phyloP scores from a whole-genome alignment of 2,113 vertebrate genomes.

The Corapipo altera region DNA sequence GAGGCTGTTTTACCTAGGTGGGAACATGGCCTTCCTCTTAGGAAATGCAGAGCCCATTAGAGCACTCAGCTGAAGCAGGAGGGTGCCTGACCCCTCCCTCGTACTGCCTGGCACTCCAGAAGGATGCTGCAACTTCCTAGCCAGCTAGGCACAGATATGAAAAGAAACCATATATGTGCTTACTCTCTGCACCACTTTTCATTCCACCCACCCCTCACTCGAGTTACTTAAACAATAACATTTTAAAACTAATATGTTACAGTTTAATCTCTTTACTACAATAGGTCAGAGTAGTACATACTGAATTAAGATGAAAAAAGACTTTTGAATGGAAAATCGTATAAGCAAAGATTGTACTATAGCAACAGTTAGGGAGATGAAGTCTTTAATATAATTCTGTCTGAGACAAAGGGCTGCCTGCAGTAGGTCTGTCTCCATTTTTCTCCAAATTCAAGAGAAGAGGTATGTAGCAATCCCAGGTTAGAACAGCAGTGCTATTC shows the following conservation, averaged over 20 bases:
- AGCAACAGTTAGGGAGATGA: background rate
- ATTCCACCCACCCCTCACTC: fast-evolving
- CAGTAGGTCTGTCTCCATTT: background rate
- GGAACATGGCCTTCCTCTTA: background rate
- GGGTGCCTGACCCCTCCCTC: background rate
- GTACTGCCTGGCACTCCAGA: background rate
- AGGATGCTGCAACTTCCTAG: background rate
- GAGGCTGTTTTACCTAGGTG: background rate
- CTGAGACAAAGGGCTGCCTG: background rate
- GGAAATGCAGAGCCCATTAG: background rate
- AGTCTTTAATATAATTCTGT: background rate
- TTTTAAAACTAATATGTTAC: background rate
- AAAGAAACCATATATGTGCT: background rate
- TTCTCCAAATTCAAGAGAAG: background rate
- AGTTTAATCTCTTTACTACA: background rate
- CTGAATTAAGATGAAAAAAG: background rate
- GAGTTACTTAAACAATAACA: background rate
- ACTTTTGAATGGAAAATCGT: background rate
- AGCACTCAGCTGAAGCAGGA: background rate
- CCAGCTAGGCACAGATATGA: background rate
- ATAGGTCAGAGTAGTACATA: background rate
- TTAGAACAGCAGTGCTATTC: background rate
- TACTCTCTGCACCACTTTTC: background rate
- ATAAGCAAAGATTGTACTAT: background rate
- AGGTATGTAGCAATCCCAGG: background rate